These are phyloP conservation scores for Colletes collaris DNA, from an alignment of 2,888 invertebrate species.

Conservation along the genomic window DNA sequence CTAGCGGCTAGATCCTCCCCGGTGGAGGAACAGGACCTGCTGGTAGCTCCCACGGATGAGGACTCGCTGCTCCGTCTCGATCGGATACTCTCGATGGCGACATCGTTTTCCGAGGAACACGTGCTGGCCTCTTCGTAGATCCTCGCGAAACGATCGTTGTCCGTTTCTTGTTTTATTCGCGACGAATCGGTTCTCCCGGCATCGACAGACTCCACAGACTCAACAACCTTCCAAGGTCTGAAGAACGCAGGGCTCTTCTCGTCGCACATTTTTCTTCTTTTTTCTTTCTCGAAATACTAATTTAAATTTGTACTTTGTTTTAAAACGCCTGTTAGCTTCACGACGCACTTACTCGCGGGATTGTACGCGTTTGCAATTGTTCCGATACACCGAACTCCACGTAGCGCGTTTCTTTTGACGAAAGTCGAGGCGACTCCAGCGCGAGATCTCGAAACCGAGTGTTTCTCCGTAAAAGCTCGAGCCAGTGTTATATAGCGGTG, in stretches of 20 bases:
- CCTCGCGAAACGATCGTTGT: constrained; percentile 21
- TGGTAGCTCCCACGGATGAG: not conserved
- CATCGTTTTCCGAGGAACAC: constrained; percentile 18
- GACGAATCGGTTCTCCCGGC: not conserved
- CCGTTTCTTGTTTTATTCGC: constrained; percentile 38
- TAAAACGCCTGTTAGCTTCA: too few species aligned
- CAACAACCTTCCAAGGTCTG: constrained; percentile 71
- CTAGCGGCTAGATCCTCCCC: constrained; percentile 41
- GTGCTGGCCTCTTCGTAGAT: constrained; percentile 25
- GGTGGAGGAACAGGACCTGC: constrained; percentile 47
- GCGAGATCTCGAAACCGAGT: constrained; percentile 19
- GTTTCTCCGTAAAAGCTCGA: constrained; percentile 13
- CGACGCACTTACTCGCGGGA: too few species aligned
- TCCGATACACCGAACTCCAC: too few species aligned
- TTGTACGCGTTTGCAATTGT: too few species aligned
- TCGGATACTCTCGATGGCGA: not conserved
- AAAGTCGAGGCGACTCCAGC: not conserved
- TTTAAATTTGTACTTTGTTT: too few species aligned
- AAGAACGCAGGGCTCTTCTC: constrained; percentile 59
- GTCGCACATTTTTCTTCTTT: constrained; percentile 33
- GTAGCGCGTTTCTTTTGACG: too few species aligned
- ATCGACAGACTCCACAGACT: not conserved
- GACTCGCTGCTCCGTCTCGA: constrained; percentile 24
- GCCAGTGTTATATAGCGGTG: constrained; percentile 59
- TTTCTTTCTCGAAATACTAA: not conserved